phyloP scores from a whole-genome alignment of 2,113 vertebrate species.

The Chloroceryle aenea region DNA sequence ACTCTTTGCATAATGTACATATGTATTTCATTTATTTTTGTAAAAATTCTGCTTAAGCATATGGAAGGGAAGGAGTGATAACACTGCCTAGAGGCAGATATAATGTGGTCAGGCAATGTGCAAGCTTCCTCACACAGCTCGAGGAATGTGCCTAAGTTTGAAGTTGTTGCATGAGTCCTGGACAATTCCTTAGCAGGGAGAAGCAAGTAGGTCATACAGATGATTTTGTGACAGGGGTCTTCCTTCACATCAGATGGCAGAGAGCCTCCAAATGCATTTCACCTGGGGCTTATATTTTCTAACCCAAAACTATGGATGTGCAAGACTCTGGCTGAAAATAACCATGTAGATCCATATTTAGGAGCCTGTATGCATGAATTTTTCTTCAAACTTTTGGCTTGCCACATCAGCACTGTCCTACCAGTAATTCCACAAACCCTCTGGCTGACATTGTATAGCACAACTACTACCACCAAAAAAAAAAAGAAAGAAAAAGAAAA shows the following conservation, averaged over 20 bases:
- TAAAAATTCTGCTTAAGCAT: conserved; percentile 74
- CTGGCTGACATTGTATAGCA: conserved; percentile 40
- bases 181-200: conserved; percentile 35
- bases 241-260: conserved; percentile 23
- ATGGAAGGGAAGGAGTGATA: conserved; percentile 76
- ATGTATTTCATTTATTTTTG: conserved; percentile 78
- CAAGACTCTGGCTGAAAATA: conserved; percentile 69
- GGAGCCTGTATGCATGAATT: conserved; percentile 55
- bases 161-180: conserved; percentile 66
- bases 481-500: neutral
- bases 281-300: conserved; percentile 61
- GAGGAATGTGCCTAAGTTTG: conserved; percentile 66
- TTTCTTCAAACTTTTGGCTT: conserved; percentile 68
- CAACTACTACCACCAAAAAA: neutral
- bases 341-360: conserved; percentile 64
- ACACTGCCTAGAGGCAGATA: conserved; percentile 71
- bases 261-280: conserved; percentile 32
- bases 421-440: conserved; percentile 58
- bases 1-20: conserved; percentile 77
- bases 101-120: conserved; percentile 74
- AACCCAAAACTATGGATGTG: conserved; percentile 62
- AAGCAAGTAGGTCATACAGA: conserved; percentile 69
- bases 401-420: conserved; percentile 30
- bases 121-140: conserved; percentile 70
- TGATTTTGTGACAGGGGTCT: conserved; percentile 48